phyloP scores from a whole-genome alignment of 1,140 invertebrate species.

The Ptiloglossa arizonensis region DNA sequence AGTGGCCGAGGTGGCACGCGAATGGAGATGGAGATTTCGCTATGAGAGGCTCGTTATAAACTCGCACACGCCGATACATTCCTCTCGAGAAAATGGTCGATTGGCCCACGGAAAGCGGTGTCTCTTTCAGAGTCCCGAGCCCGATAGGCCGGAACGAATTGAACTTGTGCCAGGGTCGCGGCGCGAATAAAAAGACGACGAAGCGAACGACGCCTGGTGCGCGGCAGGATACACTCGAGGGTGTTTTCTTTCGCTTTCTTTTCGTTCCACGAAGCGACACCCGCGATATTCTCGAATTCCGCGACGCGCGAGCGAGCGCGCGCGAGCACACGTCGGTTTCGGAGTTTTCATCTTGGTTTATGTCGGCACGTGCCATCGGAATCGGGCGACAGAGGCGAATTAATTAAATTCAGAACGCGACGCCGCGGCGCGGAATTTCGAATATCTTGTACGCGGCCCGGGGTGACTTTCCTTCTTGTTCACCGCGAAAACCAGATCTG shows the following conservation, averaged over 20 bases:
- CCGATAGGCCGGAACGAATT: constrained; percentile 55
- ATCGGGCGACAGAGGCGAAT: constrained; percentile 25
- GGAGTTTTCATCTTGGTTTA: constrained; percentile 29
- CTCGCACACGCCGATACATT: constrained; percentile 2
- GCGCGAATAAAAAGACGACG: constrained; percentile 30
- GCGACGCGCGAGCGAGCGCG: not conserved
- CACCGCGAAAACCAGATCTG: constrained; percentile 17
- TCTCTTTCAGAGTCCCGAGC: constrained; percentile 39
- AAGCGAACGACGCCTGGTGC: constrained; percentile 11
- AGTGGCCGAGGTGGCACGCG: too few species aligned
- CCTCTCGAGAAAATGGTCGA: constrained; percentile 19
- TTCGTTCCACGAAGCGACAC: constrained; percentile 18
- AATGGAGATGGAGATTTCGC: not conserved
- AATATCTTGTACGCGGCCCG: constrained; percentile 1
- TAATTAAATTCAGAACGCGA: constrained; percentile 45
- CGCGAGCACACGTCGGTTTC: not conserved
- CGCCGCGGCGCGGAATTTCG: constrained; percentile 33
- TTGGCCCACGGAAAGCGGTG: constrained; percentile 17
- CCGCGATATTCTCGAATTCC: constrained; percentile 49
- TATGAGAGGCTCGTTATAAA: not conserved
- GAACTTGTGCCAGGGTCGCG: constrained; percentile 50
- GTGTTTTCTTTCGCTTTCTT: constrained; percentile 35
- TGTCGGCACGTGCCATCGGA: constrained; percentile 32
- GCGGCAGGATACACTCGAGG: constrained; percentile 24
- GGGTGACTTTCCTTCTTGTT: constrained; percentile 1